Evolutionary conservation across 2,888 invertebrate species (phyloP).

Genomic region (Microctonus aethiopoides): DNA sequence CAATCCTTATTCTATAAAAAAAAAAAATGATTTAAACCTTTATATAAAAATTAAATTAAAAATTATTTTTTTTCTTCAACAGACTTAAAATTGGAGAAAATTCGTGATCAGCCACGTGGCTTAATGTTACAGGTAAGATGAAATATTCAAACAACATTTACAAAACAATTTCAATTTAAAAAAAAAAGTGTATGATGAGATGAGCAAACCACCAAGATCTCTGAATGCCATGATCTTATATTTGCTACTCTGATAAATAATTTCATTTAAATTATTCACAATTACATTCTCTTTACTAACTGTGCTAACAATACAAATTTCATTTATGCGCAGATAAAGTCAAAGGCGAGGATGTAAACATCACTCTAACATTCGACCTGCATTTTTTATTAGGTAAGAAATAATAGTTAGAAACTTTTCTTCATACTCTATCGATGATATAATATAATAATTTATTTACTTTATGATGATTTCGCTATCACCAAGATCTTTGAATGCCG

Average conservation of each 20-base stretch:
- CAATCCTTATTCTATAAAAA: no score
- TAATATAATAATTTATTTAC: neutral
- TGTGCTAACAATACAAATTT: neutral
- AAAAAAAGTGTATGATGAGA: slow-evolving; percentile 23
- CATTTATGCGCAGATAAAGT: neutral
- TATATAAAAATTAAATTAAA: no score
- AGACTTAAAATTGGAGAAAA: no score
- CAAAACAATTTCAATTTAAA: no score
- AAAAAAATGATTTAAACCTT: no score
- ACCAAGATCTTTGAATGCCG: neutral
- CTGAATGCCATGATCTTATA: slow-evolving; percentile 44
- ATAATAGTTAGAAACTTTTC: neutral
- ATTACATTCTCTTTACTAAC: neutral
- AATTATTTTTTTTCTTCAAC: no score
- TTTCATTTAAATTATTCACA: neutral
- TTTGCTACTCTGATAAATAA: slow-evolving; percentile 43
- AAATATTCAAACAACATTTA: no score
- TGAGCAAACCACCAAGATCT: slow-evolving; percentile 40
- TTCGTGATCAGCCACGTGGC: no score
- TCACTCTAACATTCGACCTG: neutral
- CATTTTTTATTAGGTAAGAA: neutral
- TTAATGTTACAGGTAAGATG: no score
- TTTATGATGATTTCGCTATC: neutral
- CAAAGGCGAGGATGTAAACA: neutral
- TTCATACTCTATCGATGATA: neutral